Base-by-base conservation (phyloP, 2,113 vertebrate genomes). In the Myotis lucifugus region DNA sequence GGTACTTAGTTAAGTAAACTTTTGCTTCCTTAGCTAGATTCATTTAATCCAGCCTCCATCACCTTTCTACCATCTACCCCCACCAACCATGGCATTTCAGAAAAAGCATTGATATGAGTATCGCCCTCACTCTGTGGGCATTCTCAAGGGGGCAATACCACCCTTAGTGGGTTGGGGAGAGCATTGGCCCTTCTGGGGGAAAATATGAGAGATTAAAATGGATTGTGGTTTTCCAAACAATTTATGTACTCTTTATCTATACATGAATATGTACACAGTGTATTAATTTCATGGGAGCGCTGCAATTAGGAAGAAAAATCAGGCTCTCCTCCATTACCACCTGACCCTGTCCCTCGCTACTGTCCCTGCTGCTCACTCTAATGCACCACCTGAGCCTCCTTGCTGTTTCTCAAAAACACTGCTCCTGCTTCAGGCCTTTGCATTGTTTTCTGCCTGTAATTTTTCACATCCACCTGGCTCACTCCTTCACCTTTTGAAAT, bases 271-370 rank as follows among this genome's bases (percentile, higher is more conserved):
- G 29, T n/a, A 5, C 17, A 54, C 19, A 69, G 5, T 17, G 0
- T 50, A 61, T 48, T 72, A 32, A 11, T 52, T 79, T 61, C 34
- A 42, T 18, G 32, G 5, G 7, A 6, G 12, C 27, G 32, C 17
- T 88, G 2, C 29, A 46, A 54, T 82, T 67, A 37, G n/a, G 25
- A 54, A 88, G 66, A 54, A 87, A 9, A 2, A 48, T 8, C 27
- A 64, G 11, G 3, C 13, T 40, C 4, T 4, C 3, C 29, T 40
- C 21, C 11, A 0, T 18, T 23, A 29, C 2, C 0, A 2, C n/a
- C 52, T 69, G 9, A 56, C 34, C 2, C 15, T 40, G 0, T 12
- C 21, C 27, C 48, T 69, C 5, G 6, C 29, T 37, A 4, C 11
- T 9, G 18, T 46, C 3, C 18, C 6, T 5, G 25, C 18, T 8